Conservation (phyloP, 1,140 invertebrate species). For the Euura saliciscinereae region DNA sequence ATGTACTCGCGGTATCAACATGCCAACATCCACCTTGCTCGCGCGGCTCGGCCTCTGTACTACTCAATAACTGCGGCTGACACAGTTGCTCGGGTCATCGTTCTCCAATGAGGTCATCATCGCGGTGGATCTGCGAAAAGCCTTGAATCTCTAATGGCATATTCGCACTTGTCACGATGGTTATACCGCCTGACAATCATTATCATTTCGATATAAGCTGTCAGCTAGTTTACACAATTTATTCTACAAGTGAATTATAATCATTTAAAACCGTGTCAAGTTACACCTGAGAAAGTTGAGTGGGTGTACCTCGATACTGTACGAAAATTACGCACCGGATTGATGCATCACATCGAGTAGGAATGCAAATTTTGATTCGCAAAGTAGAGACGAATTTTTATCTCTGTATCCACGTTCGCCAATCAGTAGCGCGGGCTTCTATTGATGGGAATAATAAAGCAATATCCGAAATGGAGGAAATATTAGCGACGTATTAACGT, state of each 20-base stretch:
- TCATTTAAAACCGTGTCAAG: too few species aligned
- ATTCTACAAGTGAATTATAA: too few species aligned
- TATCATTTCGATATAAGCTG: background rate
- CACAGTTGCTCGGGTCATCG: background rate
- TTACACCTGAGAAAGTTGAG: too few species aligned
- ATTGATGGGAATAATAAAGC: slow-evolving; percentile 41
- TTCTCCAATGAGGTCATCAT: background rate
- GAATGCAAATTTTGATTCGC: too few species aligned
- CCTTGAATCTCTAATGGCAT: background rate
- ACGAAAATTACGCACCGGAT: too few species aligned
- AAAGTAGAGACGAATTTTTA: too few species aligned
- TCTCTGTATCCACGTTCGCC: too few species aligned
- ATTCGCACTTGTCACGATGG: too few species aligned
- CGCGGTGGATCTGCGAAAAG: background rate
- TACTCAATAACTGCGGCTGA: slow-evolving; percentile 1
- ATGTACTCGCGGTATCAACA: background rate
- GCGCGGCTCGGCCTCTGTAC: background rate
- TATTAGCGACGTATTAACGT: slow-evolving; percentile 44
- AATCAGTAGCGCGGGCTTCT: too few species aligned
- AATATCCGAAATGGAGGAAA: slow-evolving; percentile 45
- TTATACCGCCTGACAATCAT: background rate
- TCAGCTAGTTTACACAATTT: background rate
- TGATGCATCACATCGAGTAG: too few species aligned
- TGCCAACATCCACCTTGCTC: too few species aligned
- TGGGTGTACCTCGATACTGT: too few species aligned